These are phyloP conservation scores for Papilio machaon DNA, from an alignment of 1,140 invertebrate genomes.

Conservation along the genomic window DNA sequence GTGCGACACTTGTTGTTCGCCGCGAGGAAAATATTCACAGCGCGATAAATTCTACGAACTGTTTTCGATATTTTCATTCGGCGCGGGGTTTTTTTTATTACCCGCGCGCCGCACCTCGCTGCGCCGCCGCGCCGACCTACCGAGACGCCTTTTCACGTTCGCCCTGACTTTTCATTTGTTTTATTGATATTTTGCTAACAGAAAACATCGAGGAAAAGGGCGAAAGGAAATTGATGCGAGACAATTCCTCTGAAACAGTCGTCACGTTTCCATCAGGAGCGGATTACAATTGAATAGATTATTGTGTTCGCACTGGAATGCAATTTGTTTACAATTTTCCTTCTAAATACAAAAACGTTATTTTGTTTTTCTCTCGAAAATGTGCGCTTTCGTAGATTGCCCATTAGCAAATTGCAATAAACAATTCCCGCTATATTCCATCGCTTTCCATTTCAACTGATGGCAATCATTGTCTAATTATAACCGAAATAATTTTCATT, in stretches of 20 bases:
- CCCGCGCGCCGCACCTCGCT: neutral
- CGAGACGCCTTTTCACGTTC: neutral
- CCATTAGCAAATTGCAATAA: no score
- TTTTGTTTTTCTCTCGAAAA: neutral
- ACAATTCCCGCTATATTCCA: no score
- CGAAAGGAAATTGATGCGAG: conserved; percentile 14
- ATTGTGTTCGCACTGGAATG: neutral
- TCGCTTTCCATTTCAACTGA: no score
- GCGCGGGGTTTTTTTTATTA: neutral
- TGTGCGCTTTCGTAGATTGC: neutral
- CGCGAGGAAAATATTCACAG: conserved; percentile 2
- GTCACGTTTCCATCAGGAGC: conserved; percentile 1
- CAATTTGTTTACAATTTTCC: neutral
- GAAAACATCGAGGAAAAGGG: neutral
- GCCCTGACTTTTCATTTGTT: conserved; percentile 15
- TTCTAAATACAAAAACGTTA: neutral
- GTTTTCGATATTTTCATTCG: conserved; percentile 25
- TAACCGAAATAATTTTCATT: no score
- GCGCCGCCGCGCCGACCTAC: neutral
- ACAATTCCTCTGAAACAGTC: conserved; percentile 7
- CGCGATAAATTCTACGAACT: neutral
- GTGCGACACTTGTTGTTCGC: conserved; percentile 21
- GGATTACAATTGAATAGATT: neutral
- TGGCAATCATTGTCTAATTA: no score
- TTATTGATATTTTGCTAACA: conserved; percentile 16